phyloP scores from a whole-genome alignment of 2,888 invertebrate genomes.

The Tetheella fluctuosa region DNA sequence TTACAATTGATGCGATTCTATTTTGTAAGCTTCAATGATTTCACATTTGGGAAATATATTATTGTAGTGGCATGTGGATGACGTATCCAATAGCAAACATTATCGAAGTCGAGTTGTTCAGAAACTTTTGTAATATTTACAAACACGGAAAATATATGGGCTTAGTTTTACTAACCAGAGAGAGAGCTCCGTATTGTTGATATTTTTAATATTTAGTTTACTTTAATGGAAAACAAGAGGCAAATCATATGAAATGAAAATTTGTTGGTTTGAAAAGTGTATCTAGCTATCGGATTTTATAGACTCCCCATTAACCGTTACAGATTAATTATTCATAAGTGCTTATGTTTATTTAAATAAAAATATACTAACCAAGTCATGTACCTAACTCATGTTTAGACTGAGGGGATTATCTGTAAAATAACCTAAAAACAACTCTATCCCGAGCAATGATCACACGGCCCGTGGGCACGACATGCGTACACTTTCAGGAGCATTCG shows the following conservation, averaged over 20 bases:
- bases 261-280: too few relatives aligned
- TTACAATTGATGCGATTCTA: slow-evolving; percentile 7
- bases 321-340: too few relatives aligned
- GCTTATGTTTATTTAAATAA: too few relatives aligned
- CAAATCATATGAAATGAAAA: too few relatives aligned
- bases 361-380: too few relatives aligned
- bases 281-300: too few relatives aligned
- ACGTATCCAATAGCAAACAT: slow-evolving; percentile 5
- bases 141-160: not conserved
- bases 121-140: not conserved
- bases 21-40: not conserved
- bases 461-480: not conserved
- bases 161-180: not conserved
- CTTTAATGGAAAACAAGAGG: too few relatives aligned
- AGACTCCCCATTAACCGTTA: too few relatives aligned
- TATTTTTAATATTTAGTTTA: not conserved
- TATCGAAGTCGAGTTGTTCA: not conserved
- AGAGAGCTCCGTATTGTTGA: not conserved
- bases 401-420: not conserved
- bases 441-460: not conserved
- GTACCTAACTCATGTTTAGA: too few relatives aligned
- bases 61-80: not conserved
- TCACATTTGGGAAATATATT: not conserved
- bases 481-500: not conserved
- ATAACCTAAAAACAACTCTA: not conserved